A percentile compares a stretch with the other conserved stretches of the same genome.
phyloP scores from a whole-genome alignment of 2,888 invertebrate species.

The Sinodicranocentrus sp. region DNA sequence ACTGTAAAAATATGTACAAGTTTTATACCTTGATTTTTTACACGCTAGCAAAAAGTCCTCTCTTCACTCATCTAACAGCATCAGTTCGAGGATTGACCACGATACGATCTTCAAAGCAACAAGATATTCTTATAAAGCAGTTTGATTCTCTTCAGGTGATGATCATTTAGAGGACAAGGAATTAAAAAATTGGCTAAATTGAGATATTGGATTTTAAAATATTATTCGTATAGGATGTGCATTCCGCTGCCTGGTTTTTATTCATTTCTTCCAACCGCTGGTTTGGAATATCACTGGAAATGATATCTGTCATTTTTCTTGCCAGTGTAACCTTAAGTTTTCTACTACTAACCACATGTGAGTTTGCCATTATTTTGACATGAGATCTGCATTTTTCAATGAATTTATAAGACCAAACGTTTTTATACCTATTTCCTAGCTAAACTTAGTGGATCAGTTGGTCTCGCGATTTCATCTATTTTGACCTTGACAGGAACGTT shows the following conservation, averaged over 20 bases:
- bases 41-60: conserved; percentile 90
- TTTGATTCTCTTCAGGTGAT: conserved; percentile 84
- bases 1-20: not conserved
- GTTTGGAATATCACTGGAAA: conserved; percentile 95
- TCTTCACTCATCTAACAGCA: conserved; percentile 94
- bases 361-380: too few relatives aligned
- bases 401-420: too few relatives aligned
- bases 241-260: conserved; percentile 95
- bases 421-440: too few relatives aligned
- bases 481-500: conserved; percentile 83
- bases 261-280: conserved; percentile 94
- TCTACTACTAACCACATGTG: conserved; percentile 82
- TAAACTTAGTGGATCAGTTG: too few relatives aligned
- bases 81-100: conserved; percentile 94
- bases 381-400: too few relatives aligned
- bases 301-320: conserved; percentile 92
- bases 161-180: not conserved
- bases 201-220: not conserved
- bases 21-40: not conserved
- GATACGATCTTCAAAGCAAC: conserved; percentile 92
- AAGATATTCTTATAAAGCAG: conserved; percentile 86
- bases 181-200: too few relatives aligned
- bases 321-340: conserved; percentile 91
- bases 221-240: conserved; percentile 78
- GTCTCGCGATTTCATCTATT: conserved; percentile 86